Conservation (phyloP, 2,888 invertebrate species). For the Petrophora chlorosata region DNA sequence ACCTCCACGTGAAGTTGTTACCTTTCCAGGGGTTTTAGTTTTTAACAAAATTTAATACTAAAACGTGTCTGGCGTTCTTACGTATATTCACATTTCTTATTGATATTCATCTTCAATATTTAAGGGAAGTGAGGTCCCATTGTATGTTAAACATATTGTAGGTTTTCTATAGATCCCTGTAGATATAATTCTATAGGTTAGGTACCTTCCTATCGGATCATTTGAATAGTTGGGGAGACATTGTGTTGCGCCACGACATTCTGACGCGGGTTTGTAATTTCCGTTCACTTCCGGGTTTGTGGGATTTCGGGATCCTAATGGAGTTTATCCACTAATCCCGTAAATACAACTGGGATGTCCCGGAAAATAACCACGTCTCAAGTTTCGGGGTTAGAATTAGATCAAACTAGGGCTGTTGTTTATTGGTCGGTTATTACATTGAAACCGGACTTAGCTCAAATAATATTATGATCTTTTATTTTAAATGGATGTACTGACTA, state of each 20-base stretch:
- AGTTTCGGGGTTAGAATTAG: conserved; percentile 33
- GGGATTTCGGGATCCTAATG: conserved; percentile 47
- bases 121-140: conserved; percentile 29
- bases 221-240: conserved; percentile 30
- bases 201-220: conserved; percentile 19
- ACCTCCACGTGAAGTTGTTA: too few species aligned
- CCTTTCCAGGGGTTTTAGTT: too few species aligned
- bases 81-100: conserved; percentile 5
- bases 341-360: conserved; percentile 44
- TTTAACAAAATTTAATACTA: too few species aligned
- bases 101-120: conserved; percentile 21
- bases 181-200: too few species aligned
- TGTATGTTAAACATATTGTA: conserved; percentile 31
- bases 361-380: conserved; percentile 37
- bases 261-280: conserved; percentile 71
- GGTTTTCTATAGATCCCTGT: conserved; percentile 22
- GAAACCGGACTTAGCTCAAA: too few species aligned
- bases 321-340: conserved; percentile 55
- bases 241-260: conserved; percentile 43
- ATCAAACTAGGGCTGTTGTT: conserved; percentile 16
- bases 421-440: conserved; percentile 7
- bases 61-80: too few species aligned
- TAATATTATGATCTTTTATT: too few species aligned
- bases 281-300: conserved; percentile 45
- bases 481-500: too few species aligned